These are phyloP conservation scores for Zhuqinia jingwanae DNA, from an alignment of 2,888 invertebrate species.

Conservation along the genomic window DNA sequence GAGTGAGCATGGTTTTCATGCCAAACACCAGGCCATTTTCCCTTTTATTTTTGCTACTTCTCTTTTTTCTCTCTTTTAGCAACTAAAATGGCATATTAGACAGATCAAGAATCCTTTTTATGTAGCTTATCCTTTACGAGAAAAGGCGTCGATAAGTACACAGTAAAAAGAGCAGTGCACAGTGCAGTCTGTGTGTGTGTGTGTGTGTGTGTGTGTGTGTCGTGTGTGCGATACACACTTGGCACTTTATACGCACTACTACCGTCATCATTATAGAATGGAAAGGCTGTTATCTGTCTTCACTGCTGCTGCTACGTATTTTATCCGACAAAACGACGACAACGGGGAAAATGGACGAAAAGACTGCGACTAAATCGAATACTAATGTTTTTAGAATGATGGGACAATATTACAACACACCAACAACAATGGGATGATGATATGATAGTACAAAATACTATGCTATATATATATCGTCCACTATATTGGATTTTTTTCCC, in stretches of 20 bases:
- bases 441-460: background rate
- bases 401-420: background rate
- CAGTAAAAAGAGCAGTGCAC: background rate
- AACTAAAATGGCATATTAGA: constrained; percentile 4
- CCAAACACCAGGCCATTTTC: background rate
- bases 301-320: background rate
- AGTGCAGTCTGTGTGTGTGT: no score
- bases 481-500: no score
- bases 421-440: background rate
- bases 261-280: background rate
- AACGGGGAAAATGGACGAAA: constrained; percentile 15
- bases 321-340: background rate
- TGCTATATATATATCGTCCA: no score
- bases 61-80: background rate
- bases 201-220: no score
- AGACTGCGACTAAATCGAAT: background rate
- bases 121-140: background rate
- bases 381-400: constrained; percentile 39
- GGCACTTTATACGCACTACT: background rate
- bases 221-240: background rate
- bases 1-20: no score
- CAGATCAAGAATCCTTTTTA: constrained; percentile 15
- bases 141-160: background rate
- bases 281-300: background rate
- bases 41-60: background rate